Base-by-base conservation (phyloP, 2,113 vertebrate species). In the Poeciliopsis turrubarensis region DNA sequence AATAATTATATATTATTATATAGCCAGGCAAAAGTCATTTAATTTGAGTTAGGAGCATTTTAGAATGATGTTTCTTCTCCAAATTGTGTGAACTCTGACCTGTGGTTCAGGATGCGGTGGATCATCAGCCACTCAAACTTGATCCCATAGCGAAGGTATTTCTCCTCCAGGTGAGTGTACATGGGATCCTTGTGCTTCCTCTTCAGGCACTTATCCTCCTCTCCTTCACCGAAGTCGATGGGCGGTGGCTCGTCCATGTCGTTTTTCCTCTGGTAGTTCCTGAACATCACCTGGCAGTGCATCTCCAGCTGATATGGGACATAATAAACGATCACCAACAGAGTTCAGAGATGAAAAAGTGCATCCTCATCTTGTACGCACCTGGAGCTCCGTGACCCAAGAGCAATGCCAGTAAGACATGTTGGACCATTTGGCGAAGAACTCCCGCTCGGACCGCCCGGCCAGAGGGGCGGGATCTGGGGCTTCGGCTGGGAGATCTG, bases 341-440 rank as follows among this genome's bases (percentile, higher is more conserved):
- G 15, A 2, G 0, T 26, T 30, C 9, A 57, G n/a, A 13, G 0
- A 3, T 27, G 3, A 0, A 26, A 9, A 2, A 30, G 11, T 3
- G 41, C 4, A 0, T 30, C 5, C 47, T 3, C 31, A 25, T 51
- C 11, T 2, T 60, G 22, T 1, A 19, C 32, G 0, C 82, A 98
- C 97, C 97, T 99, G 98, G 25, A 99, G 87, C 84, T 99, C 98
- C 0, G 97, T 96, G 69, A 99, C 97, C 98, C 98, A 99, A 41
- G 97, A 99, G 80, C 97, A 99, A 87, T 99, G 98, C 96, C 97
- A 98, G 61, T 99, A 99, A 1, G 97, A 99, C 97, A 99, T 96
- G 90, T 94, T 97, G 82, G 95, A 96, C 98, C 98, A 99, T 54
- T 99, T 99, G 80, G 96, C 96, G 44, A 98, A 99, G 93, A 99